Percentiles rank a stretch among this genome's conserved stretches.
Evolutionary conservation across 2,797 vertebrate species (phyloP).

Genomic region (Scolopax bukidnonensis): DNA sequence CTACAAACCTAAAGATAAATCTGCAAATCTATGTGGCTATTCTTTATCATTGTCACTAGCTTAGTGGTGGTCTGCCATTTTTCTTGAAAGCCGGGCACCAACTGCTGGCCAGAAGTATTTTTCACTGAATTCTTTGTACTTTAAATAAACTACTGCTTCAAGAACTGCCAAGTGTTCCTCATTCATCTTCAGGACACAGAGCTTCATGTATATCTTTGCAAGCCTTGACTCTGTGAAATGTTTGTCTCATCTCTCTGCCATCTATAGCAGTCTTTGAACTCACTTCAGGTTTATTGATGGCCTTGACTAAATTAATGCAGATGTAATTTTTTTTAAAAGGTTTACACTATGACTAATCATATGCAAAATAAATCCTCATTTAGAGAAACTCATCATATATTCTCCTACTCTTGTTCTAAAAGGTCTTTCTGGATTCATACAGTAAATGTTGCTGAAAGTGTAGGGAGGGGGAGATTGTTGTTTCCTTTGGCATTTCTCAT

Average conservation of each 20-base stretch:
- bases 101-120: slow-evolving; percentile 89
- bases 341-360: slow-evolving; percentile 33
- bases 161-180: slow-evolving; percentile 82
- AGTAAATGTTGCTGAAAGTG: slow-evolving; percentile 22
- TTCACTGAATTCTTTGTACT: slow-evolving; percentile 88
- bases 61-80: slow-evolving; percentile 87
- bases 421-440: slow-evolving; percentile 22
- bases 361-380: slow-evolving; percentile 50
- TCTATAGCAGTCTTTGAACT: slow-evolving; percentile 64
- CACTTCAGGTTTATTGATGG: slow-evolving; percentile 64
- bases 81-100: slow-evolving; percentile 85
- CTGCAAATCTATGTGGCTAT: slow-evolving; percentile 82
- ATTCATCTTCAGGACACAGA: slow-evolving; percentile 85
- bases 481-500: slow-evolving; percentile 72
- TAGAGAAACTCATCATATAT: slow-evolving; percentile 28
- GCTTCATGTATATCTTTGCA: slow-evolving; percentile 52
- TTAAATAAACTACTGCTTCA: slow-evolving; percentile 92
- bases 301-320: slow-evolving; percentile 59
- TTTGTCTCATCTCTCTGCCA: slow-evolving; percentile 61
- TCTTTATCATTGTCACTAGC: slow-evolving; percentile 89
- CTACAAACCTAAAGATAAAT: slow-evolving; percentile 83
- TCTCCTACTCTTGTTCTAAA: slow-evolving; percentile 36
- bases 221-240: slow-evolving; percentile 67
- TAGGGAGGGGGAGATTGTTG: not conserved
- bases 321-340: slow-evolving; percentile 28